These are phyloP conservation scores for Corythornis cristatus DNA, from an alignment of 2,113 vertebrate genomes.

Conservation along the genomic window DNA sequence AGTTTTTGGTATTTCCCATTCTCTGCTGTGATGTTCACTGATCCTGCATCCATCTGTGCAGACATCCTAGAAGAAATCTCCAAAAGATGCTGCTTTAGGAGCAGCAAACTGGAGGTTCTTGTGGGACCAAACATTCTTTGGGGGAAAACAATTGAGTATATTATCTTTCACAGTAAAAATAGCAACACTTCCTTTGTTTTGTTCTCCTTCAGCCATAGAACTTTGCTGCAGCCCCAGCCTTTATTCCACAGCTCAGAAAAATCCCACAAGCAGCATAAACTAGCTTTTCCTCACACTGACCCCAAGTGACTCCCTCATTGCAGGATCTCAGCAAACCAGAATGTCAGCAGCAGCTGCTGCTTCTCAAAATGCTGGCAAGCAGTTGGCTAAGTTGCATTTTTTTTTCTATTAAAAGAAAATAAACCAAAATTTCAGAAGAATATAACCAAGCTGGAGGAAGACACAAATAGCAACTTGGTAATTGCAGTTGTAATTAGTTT, in stretches of 20 bases:
- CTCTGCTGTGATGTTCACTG: neutral
- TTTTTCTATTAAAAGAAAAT: slow-evolving; percentile 13
- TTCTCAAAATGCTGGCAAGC: slow-evolving; percentile 19
- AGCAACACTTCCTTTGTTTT: slow-evolving; percentile 27
- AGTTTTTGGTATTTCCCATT: neutral
- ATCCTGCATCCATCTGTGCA: neutral
- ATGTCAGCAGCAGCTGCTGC: slow-evolving; percentile 33
- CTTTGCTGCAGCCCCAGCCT: neutral
- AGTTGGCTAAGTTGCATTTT: neutral
- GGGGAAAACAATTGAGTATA: neutral
- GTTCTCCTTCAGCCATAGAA: neutral
- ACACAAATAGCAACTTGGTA: neutral
- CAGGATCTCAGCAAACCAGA: slow-evolving; percentile 15
- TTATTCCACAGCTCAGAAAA: slow-evolving; percentile 47
- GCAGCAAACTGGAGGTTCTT: neutral
- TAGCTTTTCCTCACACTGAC: slow-evolving; percentile 21
- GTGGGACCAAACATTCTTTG: neutral
- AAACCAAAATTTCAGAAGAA: neutral
- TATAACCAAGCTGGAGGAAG: neutral
- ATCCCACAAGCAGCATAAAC: slow-evolving; percentile 26
- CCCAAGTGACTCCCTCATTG: slow-evolving; percentile 14
- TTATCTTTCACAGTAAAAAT: slow-evolving; percentile 32
- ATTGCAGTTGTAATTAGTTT: neutral
- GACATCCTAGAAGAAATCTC: neutral
- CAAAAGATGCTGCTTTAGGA: neutral